phyloP scores from a whole-genome alignment of 2,888 invertebrate genomes.

The Chrysolina oricalcia region DNA sequence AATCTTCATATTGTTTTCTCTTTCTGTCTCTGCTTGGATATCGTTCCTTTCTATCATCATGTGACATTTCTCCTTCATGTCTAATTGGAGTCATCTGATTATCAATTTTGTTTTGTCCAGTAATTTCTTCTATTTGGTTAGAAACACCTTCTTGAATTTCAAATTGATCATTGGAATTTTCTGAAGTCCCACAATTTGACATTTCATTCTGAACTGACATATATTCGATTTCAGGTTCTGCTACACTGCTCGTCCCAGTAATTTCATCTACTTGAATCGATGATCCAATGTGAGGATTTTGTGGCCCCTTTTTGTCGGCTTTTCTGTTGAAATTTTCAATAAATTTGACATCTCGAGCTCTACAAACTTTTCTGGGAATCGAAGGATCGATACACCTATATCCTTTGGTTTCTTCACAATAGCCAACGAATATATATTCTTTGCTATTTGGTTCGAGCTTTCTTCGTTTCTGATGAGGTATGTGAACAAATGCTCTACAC shows the following conservation, averaged over 20 bases:
- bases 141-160: background rate
- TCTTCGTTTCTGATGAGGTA: conserved; percentile 23
- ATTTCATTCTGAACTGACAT: too few species aligned
- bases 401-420: background rate
- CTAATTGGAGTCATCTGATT: background rate
- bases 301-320: background rate
- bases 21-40: background rate
- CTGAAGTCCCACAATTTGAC: too few species aligned
- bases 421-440: conserved; percentile 7
- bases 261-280: background rate
- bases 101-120: background rate
- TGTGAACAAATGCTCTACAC: conserved; percentile 12
- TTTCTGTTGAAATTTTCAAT: too few species aligned
- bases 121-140: background rate
- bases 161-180: background rate
- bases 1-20: background rate
- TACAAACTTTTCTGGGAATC: background rate
- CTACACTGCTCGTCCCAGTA: too few species aligned
- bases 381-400: background rate
- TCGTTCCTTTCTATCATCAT: background rate
- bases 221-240: too few species aligned
- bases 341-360: background rate
- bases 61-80: background rate
- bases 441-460: background rate
- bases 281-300: background rate